Base-by-base conservation (phyloP, 2,888 invertebrate genomes). In the Periphyllus acericola region DNA sequence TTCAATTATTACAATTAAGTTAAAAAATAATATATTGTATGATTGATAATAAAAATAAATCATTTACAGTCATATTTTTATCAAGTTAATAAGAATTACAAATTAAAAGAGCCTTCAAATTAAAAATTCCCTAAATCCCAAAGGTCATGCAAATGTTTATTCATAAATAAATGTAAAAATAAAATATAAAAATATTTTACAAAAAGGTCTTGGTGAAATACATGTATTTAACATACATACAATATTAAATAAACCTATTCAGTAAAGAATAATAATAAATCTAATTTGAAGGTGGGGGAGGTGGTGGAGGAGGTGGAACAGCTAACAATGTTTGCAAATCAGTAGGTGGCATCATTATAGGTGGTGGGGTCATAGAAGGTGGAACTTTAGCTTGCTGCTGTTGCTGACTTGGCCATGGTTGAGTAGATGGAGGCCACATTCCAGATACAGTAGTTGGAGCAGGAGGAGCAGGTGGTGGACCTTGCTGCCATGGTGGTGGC, bases 401-500 rank as follows among this genome's bases (percentile, higher is more conserved):
- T 68, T 83, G 86, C 29, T 87, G 87, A n/a, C 87, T 76, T 32
- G 91, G 89, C 72, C 90, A 83, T 32, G 91, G 91, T 60, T 91
- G 91, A 29, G 90, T 89, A 29, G 90, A 90, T 89, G 91, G 91
- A 46, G 91, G 91, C 68, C 90, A 91, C 89, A 90, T 86, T 89
- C 90, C 29, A 66, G 92, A 91, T 52, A 92, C 91, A 32, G 92
- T 91, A 46, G 92, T 91, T n/a, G 92, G 91, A 40, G 92, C 91
- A 19, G 91, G 91, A 11, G 84, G 88, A 46, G 75, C 52, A 46
- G 87, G 89, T 55, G 89, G 89, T 25, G 87, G 89, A 68, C 71
- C 83, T 32, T 88, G 91, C 91, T 92, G 92, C 89, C 92, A 92
- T n/a, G 91, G 91, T 0, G 91, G 91, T 8, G 91, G 91, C 78